Percentiles rank a stretch among this genome's conserved stretches.
These are phyloP conservation scores for Onthophagus taurus DNA, from an alignment of 1,140 invertebrate genomes.

Conservation along the genomic window DNA sequence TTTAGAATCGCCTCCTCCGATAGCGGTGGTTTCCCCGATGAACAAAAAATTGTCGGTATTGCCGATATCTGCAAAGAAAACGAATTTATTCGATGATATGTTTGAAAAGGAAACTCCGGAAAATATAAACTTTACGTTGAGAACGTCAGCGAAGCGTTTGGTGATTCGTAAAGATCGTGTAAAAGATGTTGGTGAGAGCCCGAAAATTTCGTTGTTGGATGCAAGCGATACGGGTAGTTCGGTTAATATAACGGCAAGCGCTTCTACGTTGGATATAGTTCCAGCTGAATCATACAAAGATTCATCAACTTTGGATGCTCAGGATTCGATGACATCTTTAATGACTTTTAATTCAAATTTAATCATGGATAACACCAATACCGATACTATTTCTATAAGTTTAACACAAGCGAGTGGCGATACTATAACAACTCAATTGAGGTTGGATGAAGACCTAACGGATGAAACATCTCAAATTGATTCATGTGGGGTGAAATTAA, in stretches of 20 bases:
- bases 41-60: conserved; percentile 7
- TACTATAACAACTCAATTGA: too few relatives aligned
- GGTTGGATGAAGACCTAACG: too few relatives aligned
- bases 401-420: too few relatives aligned
- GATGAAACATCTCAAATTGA: neutral
- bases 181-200: neutral
- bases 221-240: too few relatives aligned
- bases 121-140: neutral
- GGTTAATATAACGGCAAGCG: too few relatives aligned
- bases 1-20: neutral
- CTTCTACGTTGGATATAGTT: conserved; percentile 1
- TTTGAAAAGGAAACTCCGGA: neutral
- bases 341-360: too few relatives aligned
- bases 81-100: conserved; percentile 8
- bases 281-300: conserved; percentile 8
- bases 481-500: conserved; percentile 27
- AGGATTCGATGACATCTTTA: too few relatives aligned
- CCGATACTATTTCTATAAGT: too few relatives aligned
- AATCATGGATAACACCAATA: too few relatives aligned
- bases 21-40: neutral
- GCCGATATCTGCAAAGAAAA: neutral
- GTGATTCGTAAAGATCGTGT: conserved; percentile 7
- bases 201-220: neutral
- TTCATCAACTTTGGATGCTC: conserved; percentile 17
- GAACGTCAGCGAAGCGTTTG: conserved; percentile 8